Evolutionary conservation across 2,888 invertebrate genomes (phyloP).

Genomic region (Xestia rhomboidea): DNA sequence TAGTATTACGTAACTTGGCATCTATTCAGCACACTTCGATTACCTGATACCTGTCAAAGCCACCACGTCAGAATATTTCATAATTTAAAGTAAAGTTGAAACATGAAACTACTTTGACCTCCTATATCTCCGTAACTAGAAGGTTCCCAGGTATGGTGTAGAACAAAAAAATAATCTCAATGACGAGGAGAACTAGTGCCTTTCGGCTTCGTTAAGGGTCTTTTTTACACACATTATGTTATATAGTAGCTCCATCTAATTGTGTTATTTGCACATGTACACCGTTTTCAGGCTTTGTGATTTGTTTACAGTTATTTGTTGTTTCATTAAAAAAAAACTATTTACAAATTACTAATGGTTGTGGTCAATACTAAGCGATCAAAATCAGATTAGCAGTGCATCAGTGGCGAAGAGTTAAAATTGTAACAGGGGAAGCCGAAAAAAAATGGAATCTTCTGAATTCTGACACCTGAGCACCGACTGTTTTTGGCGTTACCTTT

Average conservation of each 20-base stretch:
- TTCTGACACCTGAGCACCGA: no score
- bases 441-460: no score
- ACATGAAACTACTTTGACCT: no score
- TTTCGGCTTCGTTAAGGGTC: not conserved
- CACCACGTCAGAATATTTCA: no score
- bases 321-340: not conserved
- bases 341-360: not conserved
- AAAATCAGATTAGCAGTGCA: not conserved
- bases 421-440: no score
- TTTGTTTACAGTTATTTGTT: not conserved
- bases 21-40: no score
- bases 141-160: not conserved
- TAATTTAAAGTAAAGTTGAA: no score
- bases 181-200: not conserved
- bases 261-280: not conserved
- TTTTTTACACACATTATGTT: not conserved
- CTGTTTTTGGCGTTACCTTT: no score
- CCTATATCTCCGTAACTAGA: no score
- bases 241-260: not conserved
- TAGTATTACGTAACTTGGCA: no score
- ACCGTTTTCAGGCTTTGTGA: not conserved
- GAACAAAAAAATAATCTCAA: not conserved
- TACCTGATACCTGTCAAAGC: no score
- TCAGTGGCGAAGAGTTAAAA: not conserved
- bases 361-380: not conserved